Conservation (phyloP, 2,113 vertebrate genomes). For the Pagrus major region DNA sequence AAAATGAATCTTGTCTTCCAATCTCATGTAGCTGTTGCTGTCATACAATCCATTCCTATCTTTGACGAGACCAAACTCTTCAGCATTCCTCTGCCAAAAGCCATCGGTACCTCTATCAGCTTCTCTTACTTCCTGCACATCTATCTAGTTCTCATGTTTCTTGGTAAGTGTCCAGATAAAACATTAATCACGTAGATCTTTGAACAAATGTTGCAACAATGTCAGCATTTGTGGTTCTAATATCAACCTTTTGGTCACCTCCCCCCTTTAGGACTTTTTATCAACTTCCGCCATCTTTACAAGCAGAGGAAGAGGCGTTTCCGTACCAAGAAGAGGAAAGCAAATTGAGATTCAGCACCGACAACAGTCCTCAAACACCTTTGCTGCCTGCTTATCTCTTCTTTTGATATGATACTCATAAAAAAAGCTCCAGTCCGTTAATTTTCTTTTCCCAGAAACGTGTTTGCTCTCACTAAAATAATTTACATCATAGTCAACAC, state of each 20-base stretch:
- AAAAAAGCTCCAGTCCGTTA: neutral
- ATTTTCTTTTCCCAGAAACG: neutral
- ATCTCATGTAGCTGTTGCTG: constrained; percentile 85
- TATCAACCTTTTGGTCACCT: neutral
- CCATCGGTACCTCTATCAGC: constrained; percentile 86
- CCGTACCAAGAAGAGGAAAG: constrained; percentile 92
- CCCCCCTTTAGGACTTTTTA: constrained; percentile 84
- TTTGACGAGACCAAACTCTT: constrained; percentile 91
- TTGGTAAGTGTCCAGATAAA: constrained; percentile 86
- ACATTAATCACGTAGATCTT: neutral
- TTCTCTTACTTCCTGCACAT: constrained; percentile 91
- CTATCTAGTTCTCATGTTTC: constrained; percentile 89
- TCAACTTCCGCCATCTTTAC: constrained; percentile 93
- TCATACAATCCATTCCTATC: constrained; percentile 93
- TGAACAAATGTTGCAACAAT: neutral
- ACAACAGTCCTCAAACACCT: constrained; percentile 19
- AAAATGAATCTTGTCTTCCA: neutral
- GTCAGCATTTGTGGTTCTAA: neutral
- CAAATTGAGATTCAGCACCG: constrained; percentile 78
- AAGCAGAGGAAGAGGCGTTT: constrained; percentile 92
- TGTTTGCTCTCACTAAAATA: neutral
- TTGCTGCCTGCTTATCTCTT: constrained; percentile 66
- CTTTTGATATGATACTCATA: neutral
- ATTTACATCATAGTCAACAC: neutral
- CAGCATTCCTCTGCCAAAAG: constrained; percentile 90